These are phyloP conservation scores for Oncorhynchus masou DNA, from an alignment of 2,113 vertebrate species.

Conservation along the genomic window DNA sequence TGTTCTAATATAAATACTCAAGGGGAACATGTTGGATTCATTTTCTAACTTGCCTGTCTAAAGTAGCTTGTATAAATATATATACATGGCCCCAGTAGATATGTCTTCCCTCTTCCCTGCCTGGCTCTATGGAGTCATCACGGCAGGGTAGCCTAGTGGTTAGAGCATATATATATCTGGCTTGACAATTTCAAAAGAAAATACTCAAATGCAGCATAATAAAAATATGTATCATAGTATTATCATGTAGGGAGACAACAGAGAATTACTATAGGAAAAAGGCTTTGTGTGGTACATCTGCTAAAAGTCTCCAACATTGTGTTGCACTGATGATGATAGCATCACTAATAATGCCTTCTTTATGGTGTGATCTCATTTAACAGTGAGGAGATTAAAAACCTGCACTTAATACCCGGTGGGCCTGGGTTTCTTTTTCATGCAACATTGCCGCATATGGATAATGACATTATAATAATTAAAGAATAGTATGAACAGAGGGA, in stretches of 20 bases:
- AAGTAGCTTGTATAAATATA: too few species aligned
- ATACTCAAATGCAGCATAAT: neutral
- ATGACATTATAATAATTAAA: slow-evolving; percentile 80
- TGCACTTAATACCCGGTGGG: slow-evolving; percentile 63
- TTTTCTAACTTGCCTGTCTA: neutral
- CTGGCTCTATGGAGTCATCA: slow-evolving; percentile 49
- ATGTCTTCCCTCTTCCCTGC: slow-evolving; percentile 33
- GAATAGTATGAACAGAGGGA: slow-evolving; percentile 72
- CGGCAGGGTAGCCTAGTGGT: too few species aligned
- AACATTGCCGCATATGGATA: slow-evolving; percentile 74
- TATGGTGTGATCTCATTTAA: slow-evolving; percentile 67
- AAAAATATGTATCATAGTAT: too few species aligned
- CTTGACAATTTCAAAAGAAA: neutral
- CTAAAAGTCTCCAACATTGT: slow-evolving; percentile 43
- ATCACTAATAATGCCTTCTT: slow-evolving; percentile 68
- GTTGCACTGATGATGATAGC: slow-evolving; percentile 55
- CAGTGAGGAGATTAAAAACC: slow-evolving; percentile 70
- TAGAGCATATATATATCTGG: neutral
- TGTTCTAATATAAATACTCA: neutral
- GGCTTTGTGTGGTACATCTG: slow-evolving; percentile 6
- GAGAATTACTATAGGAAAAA: neutral
- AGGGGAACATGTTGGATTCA: neutral
- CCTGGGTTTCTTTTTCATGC: slow-evolving; percentile 64
- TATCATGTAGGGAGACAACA: neutral
- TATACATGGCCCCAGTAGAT: slow-evolving; percentile 45